Evolutionary conservation across 2,797 vertebrate species (phyloP).

Genomic region (Coccyzus lansbergi): DNA sequence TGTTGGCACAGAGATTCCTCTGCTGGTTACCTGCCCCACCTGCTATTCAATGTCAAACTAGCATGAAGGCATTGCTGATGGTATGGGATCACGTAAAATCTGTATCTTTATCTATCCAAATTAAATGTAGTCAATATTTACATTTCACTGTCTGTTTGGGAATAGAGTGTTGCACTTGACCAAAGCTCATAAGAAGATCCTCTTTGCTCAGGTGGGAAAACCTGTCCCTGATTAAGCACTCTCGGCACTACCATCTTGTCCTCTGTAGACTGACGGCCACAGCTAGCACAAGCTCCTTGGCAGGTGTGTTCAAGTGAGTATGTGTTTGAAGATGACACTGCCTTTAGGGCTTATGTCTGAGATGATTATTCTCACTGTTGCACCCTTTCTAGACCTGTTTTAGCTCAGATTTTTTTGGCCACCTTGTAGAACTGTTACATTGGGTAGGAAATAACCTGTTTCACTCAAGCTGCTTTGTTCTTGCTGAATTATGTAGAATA

Average conservation of each 20-base stretch:
- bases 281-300: background rate
- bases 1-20: background rate
- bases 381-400: background rate
- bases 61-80: background rate
- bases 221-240: background rate
- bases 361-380: background rate
- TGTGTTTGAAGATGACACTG: background rate
- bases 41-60: background rate
- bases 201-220: background rate
- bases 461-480: background rate
- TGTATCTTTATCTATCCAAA: background rate
- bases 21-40: background rate
- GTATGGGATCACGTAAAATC: background rate
- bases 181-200: background rate
- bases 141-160: background rate
- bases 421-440: background rate
- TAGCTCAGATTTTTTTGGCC: background rate
- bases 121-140: background rate
- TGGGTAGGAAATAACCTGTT: background rate
- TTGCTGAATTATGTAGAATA: background rate
- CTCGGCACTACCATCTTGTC: fast-evolving
- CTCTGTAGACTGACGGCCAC: background rate
- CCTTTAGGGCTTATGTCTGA: background rate
- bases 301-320: background rate
- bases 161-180: background rate